These are phyloP conservation scores for Dolomedes plantarius DNA, from an alignment of 2,888 invertebrate genomes.

Conservation along the genomic window DNA sequence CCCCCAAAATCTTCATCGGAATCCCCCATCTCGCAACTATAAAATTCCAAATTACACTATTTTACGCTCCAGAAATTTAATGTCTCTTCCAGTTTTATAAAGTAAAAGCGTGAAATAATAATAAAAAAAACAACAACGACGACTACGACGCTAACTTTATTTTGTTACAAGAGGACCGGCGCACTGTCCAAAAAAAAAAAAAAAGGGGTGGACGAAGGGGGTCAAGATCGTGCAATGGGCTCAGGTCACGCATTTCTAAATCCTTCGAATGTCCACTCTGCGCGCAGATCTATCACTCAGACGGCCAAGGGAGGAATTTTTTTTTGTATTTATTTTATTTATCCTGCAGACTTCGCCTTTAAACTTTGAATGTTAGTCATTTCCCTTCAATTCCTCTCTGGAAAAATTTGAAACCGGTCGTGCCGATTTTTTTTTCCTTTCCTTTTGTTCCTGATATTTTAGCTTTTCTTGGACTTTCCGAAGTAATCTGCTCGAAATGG, in stretches of 20 bases:
- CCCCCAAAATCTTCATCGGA: neutral
- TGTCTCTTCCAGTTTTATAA: neutral
- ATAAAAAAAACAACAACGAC: slow-evolving; percentile 17
- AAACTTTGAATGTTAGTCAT: slow-evolving; percentile 69
- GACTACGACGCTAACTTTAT: slow-evolving; percentile 40
- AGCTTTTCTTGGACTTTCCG: slow-evolving; percentile 31
- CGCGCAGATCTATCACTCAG: slow-evolving; percentile 68
- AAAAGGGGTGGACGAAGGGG: slow-evolving; percentile 9
- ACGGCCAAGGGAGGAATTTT: slow-evolving; percentile 52
- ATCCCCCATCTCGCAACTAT: neutral
- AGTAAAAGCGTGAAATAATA: slow-evolving; percentile 12
- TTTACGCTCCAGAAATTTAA: slow-evolving; percentile 19
- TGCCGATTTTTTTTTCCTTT: slow-evolving; percentile 12
- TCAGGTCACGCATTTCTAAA: slow-evolving; percentile 66
- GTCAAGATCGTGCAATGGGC: slow-evolving; percentile 48
- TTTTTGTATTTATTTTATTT: slow-evolving; percentile 48
- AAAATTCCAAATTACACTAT: neutral
- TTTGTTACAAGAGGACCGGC: slow-evolving; percentile 18
- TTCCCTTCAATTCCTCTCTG: slow-evolving; percentile 53
- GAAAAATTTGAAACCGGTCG: slow-evolving; percentile 65
- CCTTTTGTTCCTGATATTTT: slow-evolving; percentile 15
- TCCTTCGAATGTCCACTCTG: slow-evolving; percentile 61
- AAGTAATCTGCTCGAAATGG: slow-evolving; percentile 65
- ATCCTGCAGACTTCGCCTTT: slow-evolving; percentile 56
- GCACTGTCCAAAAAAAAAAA: too few species aligned